Base-by-base conservation (phyloP, 2,797 vertebrate genomes). In the Acipenser oxyrinchus region DNA sequence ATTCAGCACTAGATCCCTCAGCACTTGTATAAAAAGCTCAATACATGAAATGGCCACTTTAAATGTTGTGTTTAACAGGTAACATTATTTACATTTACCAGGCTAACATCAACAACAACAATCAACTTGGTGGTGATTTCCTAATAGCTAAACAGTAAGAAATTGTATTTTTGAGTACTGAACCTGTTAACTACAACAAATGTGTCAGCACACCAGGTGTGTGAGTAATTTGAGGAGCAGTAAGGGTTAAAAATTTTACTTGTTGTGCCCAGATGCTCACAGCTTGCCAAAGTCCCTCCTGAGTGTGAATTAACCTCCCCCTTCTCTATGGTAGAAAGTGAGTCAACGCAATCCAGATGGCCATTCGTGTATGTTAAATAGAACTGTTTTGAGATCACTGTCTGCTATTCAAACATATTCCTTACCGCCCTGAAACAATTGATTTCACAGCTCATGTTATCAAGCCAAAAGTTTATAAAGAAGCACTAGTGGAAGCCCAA, bases 301-400 rank as follows among this genome's bases (percentile, higher is more conserved):
- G 55, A 11, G 55, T n/a, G 12, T 58, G 55, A 58, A 58, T 58
- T n/a, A 58, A 11, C 55, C 55, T 13, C 15, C 55, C 55, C 55
- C 55, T 58, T n/a, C 7, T 58, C 55, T 58, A 6, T 58, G 10
- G 12, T 11, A 58, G 12, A n/a, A 58, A 11, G 12, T 58, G 15
- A 58, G 55, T 13, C 55, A 58, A 58, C 55, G 11, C 55, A 58
- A 58, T 58, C 55, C 55, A 58, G 55, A 58, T 58, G 55, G 55
- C 55, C 55, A 58, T n/a, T 58, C 1, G 4, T 37, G 55, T 7
- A 13, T 58, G 55, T 58, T 58, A 58, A 58, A 58, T n/a, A 58
- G 2, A 58, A 58, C 55, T n/a, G 12, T n/a, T 11, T n/a, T 58
- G 10, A 13, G 55, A 58, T 58, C 55, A 13, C 10, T 58, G 12